Percentiles rank a stretch among this genome's conserved stretches.
phyloP scores from a whole-genome alignment of 1,140 invertebrate species.

The Drosophila pallidifrons region DNA sequence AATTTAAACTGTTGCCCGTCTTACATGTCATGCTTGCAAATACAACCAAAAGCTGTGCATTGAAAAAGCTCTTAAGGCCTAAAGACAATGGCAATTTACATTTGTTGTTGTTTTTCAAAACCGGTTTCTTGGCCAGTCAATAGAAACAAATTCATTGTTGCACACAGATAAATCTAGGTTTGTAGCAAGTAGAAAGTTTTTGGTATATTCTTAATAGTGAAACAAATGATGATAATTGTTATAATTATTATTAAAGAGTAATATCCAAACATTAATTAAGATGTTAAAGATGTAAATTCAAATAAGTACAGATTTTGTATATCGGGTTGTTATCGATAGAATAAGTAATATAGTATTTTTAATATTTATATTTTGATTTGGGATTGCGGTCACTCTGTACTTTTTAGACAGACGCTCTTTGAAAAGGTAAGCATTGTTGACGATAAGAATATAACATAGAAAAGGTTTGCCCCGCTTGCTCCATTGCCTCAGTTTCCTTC shows the following conservation, averaged over 20 bases:
- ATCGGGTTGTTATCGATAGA: neutral
- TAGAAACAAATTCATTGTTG: conserved; percentile 19
- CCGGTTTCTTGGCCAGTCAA: conserved; percentile 39
- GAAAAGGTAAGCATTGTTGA: too few species aligned
- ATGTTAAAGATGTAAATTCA: too few species aligned
- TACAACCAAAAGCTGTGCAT: conserved; percentile 21
- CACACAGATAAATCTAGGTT: neutral
- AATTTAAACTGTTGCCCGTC: conserved; percentile 35
- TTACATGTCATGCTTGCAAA: conserved; percentile 13
- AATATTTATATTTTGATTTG: neutral
- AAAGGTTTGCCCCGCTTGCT: conserved; percentile 21
- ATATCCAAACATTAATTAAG: too few species aligned
- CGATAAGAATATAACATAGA: conserved; percentile 11
- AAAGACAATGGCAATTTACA: conserved; percentile 16
- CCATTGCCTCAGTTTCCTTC: neutral
- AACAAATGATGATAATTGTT: neutral
- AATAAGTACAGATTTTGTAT: too few species aligned
- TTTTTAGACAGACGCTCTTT: too few species aligned
- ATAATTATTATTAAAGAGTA: neutral
- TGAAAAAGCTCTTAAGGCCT: conserved; percentile 42
- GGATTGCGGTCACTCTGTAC: conserved; percentile 11
- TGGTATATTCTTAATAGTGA: neutral
- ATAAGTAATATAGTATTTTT: neutral
- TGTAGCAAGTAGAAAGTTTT: neutral
- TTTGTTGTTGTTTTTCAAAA: conserved; percentile 25